Base-by-base conservation (phyloP, 2,113 vertebrate genomes). In the Lagopus leucura region DNA sequence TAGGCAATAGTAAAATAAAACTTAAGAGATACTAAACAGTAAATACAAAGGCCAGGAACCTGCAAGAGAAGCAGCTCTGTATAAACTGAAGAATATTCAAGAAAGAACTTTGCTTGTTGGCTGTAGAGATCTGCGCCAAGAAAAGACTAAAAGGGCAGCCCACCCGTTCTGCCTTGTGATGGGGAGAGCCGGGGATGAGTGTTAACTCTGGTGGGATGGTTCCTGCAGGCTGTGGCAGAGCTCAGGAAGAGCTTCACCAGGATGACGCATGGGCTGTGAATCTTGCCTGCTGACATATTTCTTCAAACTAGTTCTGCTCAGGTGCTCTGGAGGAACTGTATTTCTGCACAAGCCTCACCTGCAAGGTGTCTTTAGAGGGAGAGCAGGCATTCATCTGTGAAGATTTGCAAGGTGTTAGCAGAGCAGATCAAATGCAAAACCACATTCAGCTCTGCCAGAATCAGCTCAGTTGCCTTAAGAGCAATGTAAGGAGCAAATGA, bases 251-350 rank as follows among this genome's bases (percentile, higher is more conserved):
- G 19, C 38, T 94, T 80, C 66, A 38, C 27, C 0, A 1, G 85
- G 30, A 54, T 63, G 73, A 48, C 0, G 4, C 27, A 28, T 47
- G 45, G 54, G 55, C 79, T 80, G 58, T 82, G 71, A 28, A 28
- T 92, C 79, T 89, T 70, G 54, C 55, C 79, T 80, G 75, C 85
- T 94, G 93, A 80, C 54, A 82, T 40, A 36, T 83, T 77, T 77
- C 82, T 93, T 75, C 71, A 82, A 69, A 76, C 34, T 48, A n/a
- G 34, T 65, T 92, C 84, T 82, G 91, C 78, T 79, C 70, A 94
- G 76, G 79, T 70, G 67, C 75, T 88, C 67, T 30, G 65, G 82
- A 83, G 85, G 79, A 74, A 70, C 32, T 36, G 22, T 34, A 40
- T 42, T 95, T 85, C 0, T 0, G 27, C 48, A 28, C 28, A 92